Evolutionary conservation across 2,888 invertebrate genomes (phyloP).

Genomic region (Tineola bisselliella): DNA sequence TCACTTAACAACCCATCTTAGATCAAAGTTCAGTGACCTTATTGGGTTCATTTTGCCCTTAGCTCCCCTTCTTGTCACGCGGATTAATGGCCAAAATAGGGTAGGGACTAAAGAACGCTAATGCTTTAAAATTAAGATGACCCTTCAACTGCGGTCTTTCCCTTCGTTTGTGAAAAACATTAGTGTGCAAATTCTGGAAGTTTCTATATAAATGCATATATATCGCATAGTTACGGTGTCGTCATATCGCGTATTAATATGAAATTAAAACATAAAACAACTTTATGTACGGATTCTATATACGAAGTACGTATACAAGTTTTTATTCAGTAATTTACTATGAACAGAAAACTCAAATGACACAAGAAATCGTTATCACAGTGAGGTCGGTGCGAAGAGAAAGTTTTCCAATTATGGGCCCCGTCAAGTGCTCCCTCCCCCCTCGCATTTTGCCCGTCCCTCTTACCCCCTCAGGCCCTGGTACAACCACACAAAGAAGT

Average conservation of each 20-base stretch:
- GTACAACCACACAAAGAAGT: conserved; percentile 57
- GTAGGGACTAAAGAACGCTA: conserved; percentile 55
- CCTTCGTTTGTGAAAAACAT: neutral
- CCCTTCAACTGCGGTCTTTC: conserved; percentile 29
- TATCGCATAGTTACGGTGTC: no score
- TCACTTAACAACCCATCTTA: conserved; percentile 4
- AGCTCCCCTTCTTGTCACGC: conserved; percentile 33
- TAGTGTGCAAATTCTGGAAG: neutral
- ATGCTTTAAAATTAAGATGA: conserved; percentile 62
- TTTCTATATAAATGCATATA: neutral
- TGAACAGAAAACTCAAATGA: conserved; percentile 6
- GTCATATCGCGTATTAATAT: no score
- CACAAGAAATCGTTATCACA: conserved; percentile 16
- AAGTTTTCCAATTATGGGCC: conserved; percentile 17
- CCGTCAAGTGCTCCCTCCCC: conserved; percentile 14
- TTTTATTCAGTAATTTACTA: no score
- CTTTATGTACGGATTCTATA: no score
- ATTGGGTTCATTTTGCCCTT: conserved; percentile 21
- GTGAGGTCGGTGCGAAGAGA: conserved; percentile 11
- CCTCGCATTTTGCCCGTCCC: conserved; percentile 17
- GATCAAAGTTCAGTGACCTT: conserved; percentile 37
- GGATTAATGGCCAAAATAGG: conserved; percentile 51
- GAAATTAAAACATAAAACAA: no score
- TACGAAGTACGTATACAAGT: no score
- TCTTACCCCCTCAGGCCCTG: conserved; percentile 22